Percentiles rank a stretch among this genome's conserved stretches.
phyloP scores from a whole-genome alignment of 2,888 invertebrate species.

The Habroteleia sp. region DNA sequence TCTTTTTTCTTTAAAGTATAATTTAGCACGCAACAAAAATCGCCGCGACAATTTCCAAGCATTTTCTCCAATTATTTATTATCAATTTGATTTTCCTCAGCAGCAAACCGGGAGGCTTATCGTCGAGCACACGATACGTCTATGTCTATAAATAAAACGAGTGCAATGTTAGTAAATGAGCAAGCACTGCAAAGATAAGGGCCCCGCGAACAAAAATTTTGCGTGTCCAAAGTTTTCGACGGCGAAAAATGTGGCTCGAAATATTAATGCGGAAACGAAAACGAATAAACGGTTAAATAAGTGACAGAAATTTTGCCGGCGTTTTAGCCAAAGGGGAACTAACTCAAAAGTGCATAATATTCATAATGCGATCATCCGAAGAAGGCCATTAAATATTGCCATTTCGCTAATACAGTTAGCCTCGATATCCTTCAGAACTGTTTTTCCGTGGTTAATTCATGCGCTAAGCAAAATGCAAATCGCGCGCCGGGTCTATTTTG shows the following conservation, averaged over 20 bases:
- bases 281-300: not conserved
- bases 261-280: too few relatives aligned
- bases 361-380: conserved; percentile 21
- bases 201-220: not conserved
- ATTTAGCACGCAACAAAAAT: not conserved
- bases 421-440: conserved; percentile 38
- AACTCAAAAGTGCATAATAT: conserved; percentile 20
- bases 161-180: conserved; percentile 16
- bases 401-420: conserved; percentile 37
- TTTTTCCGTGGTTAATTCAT: conserved; percentile 47
- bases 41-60: not conserved
- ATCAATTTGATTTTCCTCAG: conserved; percentile 4
- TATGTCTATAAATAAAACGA: conserved; percentile 33
- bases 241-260: not conserved
- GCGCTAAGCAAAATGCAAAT: conserved; percentile 47
- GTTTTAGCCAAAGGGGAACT: too few relatives aligned
- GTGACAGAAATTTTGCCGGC: not conserved
- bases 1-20: not conserved
- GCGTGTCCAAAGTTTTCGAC: not conserved
- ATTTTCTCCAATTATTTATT: conserved; percentile 7
- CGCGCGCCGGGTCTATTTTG: conserved; percentile 46
- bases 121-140: conserved; percentile 5
- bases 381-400: conserved; percentile 22
- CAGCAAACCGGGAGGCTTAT: conserved; percentile 10
- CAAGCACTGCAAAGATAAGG: not conserved